Percentiles rank a stretch among this genome's conserved stretches.
Evolutionary conservation across 2,113 vertebrate species (phyloP).

Genomic region (Silurus glanis): DNA sequence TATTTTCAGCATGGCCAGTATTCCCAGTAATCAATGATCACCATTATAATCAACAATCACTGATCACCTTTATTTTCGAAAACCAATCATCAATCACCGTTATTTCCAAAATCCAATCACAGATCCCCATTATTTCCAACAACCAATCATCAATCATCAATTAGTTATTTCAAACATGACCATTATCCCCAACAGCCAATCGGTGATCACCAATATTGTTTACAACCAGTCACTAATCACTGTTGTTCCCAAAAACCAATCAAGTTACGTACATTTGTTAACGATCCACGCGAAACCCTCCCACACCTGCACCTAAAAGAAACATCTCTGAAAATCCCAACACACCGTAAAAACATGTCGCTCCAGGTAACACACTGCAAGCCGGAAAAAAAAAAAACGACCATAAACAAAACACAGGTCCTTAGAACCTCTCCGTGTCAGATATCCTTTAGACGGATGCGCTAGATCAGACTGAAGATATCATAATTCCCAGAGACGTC

Average conservation of each 20-base stretch:
- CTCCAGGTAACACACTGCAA: neutral
- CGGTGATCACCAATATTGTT: too few species aligned
- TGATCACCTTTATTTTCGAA: too few species aligned
- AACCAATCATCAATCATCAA: too few species aligned
- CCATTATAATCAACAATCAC: too few species aligned
- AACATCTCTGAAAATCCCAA: neutral
- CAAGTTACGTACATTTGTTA: neutral
- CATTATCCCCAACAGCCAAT: too few species aligned
- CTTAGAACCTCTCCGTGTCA: neutral
- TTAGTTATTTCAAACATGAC: too few species aligned
- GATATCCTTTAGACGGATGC: neutral
- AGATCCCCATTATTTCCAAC: too few species aligned
- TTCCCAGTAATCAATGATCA: too few species aligned
- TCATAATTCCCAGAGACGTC: neutral
- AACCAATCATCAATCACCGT: too few species aligned
- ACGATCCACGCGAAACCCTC: neutral
- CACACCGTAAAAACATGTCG: neutral
- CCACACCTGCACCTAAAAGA: neutral
- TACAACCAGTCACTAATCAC: too few species aligned
- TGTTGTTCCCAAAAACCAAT: neutral
- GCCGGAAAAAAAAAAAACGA: neutral
- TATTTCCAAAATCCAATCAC: too few species aligned
- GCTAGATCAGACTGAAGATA: neutral
- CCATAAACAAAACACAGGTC: neutral
- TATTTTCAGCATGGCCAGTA: too few species aligned